Percentiles rank a stretch among this genome's conserved stretches.
These are phyloP conservation scores for Peromyscus eremicus DNA, from an alignment of 2,797 vertebrate species.

Conservation along the genomic window DNA sequence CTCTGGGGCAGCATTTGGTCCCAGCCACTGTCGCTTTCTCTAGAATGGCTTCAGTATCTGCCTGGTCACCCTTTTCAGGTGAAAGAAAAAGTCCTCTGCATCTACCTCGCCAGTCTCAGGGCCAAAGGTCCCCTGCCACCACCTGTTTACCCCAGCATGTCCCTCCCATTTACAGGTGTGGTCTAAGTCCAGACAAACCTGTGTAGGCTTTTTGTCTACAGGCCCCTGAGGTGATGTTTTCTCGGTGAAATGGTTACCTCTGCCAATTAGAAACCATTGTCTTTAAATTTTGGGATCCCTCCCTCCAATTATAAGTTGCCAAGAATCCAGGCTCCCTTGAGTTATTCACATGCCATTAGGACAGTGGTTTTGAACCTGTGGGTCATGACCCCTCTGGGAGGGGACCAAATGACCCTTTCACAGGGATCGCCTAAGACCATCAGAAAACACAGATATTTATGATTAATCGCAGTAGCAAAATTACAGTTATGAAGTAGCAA, in stretches of 20 bases:
- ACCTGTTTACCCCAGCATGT: rapidly evolving
- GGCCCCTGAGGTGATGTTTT: not conserved
- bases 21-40: not conserved
- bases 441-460: not conserved
- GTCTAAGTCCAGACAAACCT: too few relatives aligned
- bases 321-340: not conserved
- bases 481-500: not conserved
- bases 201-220: not conserved
- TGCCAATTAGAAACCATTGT: not conserved
- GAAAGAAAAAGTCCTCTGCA: not conserved
- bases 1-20: not conserved
- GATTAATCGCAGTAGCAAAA: not conserved
- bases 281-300: not conserved
- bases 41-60: not conserved
- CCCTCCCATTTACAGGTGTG: not conserved
- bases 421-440: not conserved
- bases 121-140: not conserved
- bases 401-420: not conserved
- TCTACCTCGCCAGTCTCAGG: not conserved
- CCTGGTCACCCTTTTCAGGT: not conserved
- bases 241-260: not conserved
- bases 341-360: not conserved
- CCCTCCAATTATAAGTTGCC: not conserved
- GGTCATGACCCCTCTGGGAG: not conserved
- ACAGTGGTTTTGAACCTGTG: not conserved